These are phyloP conservation scores for Hystrix brachyura DNA, from an alignment of 2,113 vertebrate species.

Conservation along the genomic window DNA sequence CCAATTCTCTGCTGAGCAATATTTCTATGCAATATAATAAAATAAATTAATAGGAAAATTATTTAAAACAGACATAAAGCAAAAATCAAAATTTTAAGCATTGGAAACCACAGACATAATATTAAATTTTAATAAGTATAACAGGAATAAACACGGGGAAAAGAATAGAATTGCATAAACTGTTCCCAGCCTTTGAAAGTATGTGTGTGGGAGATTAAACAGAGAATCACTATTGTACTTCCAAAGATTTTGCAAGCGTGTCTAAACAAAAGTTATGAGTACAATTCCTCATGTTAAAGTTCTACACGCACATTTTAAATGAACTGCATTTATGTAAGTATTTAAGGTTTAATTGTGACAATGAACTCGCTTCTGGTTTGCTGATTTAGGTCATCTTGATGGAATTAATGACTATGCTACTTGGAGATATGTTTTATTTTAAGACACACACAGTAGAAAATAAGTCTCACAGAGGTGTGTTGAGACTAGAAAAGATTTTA, in stretches of 20 bases:
- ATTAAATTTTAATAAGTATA: background rate
- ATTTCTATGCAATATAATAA: background rate
- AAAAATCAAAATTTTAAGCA: background rate
- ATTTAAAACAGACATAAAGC: background rate
- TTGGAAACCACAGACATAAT: background rate
- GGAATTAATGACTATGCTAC: background rate
- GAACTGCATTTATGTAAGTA: background rate
- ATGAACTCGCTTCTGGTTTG: background rate
- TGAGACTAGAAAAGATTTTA: constrained; percentile 37
- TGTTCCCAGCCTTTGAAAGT: background rate
- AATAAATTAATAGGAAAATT: background rate
- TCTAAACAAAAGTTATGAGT: background rate
- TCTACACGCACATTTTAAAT: too few species aligned
- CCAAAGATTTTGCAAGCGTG: background rate
- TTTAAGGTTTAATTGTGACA: background rate
- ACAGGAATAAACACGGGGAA: background rate
- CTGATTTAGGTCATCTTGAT: background rate
- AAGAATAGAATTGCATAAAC: background rate
- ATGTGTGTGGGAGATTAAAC: background rate
- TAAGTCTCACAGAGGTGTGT: background rate
- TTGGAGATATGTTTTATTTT: constrained; percentile 6
- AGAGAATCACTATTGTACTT: background rate
- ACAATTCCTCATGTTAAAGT: background rate
- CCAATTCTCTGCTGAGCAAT: background rate
- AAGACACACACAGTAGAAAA: background rate